phyloP scores from a whole-genome alignment of 2,797 vertebrate species.

The Sphaeramia orbicularis region DNA sequence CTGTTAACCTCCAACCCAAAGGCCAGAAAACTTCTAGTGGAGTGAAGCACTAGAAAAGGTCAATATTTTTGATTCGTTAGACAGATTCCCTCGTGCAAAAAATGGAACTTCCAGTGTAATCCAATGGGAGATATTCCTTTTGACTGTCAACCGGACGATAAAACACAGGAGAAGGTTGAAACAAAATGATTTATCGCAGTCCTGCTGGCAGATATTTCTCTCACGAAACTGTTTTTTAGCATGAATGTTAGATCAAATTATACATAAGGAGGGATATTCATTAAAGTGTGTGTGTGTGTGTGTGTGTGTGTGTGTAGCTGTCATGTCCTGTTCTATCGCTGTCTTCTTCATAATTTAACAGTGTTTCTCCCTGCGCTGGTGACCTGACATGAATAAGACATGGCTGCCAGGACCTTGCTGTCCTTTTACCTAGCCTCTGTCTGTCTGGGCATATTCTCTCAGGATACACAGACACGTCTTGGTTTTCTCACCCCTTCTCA shows the following conservation, averaged over 20 bases:
- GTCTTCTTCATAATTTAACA: slow-evolving; percentile 62
- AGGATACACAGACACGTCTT: background rate
- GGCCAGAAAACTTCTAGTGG: too few species aligned
- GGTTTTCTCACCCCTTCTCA: background rate
- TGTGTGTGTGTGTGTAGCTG: slow-evolving; percentile 1
- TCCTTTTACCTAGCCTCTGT: background rate
- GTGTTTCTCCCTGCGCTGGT: slow-evolving; percentile 18
- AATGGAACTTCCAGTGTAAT: too few species aligned
- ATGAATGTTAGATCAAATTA: slow-evolving; percentile 10
- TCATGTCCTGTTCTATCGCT: slow-evolving; percentile 14
- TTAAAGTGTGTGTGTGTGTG: slow-evolving; percentile 20
- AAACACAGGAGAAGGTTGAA: background rate
- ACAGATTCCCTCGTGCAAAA: too few species aligned
- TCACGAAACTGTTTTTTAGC: background rate
- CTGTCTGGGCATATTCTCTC: slow-evolving; percentile 23
- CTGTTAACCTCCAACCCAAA: too few species aligned
- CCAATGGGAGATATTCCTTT: too few species aligned
- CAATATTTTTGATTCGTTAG: too few species aligned
- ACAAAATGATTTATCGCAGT: background rate
- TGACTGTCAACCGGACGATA: background rate
- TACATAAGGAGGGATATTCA: slow-evolving; percentile 2
- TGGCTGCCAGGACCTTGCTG: slow-evolving; percentile 29
- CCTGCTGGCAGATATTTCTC: background rate
- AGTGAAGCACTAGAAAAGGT: too few species aligned
- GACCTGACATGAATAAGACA: slow-evolving; percentile 68